A percentile compares a stretch with the other conserved stretches of the same genome.
Evolutionary conservation across 2,888 invertebrate genomes (phyloP).

Genomic region (Zele albiditarsus): DNA sequence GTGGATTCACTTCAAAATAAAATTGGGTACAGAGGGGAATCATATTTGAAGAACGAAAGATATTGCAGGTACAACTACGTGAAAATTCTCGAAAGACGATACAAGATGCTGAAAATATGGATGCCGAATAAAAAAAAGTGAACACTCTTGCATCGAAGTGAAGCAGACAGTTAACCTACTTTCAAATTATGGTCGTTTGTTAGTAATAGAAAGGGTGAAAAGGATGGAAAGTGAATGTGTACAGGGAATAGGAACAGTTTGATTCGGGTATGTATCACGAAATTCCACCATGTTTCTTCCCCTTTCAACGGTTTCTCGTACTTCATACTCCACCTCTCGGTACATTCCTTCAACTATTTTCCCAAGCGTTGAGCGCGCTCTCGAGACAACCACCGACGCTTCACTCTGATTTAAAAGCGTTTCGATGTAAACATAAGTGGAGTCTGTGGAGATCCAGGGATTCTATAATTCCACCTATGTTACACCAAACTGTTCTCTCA

Average conservation of each 20-base stretch:
- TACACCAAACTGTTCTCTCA: neutral
- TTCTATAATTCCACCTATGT: conserved; percentile 45
- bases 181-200: conserved; percentile 65
- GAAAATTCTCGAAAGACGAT: conserved; percentile 30
- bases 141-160: conserved; percentile 42
- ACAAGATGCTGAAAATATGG: conserved; percentile 30
- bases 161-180: conserved; percentile 64
- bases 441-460: conserved; percentile 40
- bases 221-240: conserved; percentile 27
- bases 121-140: conserved; percentile 18
- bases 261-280: conserved; percentile 45
- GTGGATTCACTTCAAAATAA: neutral
- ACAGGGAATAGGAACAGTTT: conserved; percentile 39
- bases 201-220: conserved; percentile 47
- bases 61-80: conserved; percentile 26
- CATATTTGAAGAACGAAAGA: conserved; percentile 39
- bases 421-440: conserved; percentile 62
- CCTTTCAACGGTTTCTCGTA: conserved; percentile 14
- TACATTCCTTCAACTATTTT: conserved; percentile 11
- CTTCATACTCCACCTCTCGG: conserved; percentile 28
- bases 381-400: conserved; percentile 44
- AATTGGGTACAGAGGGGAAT: conserved; percentile 21
- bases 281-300: conserved; percentile 33
- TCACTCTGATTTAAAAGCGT: conserved; percentile 63
- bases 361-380: conserved; percentile 23